Conservation (phyloP, 2,888 invertebrate species). For the Kryphioiulus occultus region DNA sequence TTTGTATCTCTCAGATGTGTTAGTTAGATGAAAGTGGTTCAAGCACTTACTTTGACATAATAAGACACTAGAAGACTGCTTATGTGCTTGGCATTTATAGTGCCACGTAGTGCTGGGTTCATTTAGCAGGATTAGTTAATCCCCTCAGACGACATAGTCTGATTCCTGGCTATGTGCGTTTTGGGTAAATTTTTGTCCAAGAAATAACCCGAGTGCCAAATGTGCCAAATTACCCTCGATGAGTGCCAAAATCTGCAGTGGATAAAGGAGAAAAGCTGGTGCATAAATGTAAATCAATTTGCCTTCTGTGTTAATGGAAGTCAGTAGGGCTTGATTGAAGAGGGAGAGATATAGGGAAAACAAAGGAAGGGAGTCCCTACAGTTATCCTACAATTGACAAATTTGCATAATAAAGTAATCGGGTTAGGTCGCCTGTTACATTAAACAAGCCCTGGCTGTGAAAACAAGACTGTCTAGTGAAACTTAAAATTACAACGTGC, state of each 20-base stretch:
- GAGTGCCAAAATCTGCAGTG: conserved; percentile 24
- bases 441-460: conserved; percentile 10
- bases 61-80: not conserved
- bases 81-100: not conserved
- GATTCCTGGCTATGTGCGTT: not conserved
- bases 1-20: not conserved
- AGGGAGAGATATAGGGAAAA: not conserved
- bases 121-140: conserved; percentile 35
- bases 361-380: not conserved
- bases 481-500: not conserved
- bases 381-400: conserved; percentile 1
- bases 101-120: not conserved
- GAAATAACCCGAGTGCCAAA: conserved; percentile 6
- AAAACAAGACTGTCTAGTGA: not conserved
- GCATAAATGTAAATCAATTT: conserved; percentile 37
- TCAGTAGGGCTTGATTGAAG: not conserved
- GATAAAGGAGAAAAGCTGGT: not conserved
- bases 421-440: conserved; percentile 28
- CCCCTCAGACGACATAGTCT: not conserved
- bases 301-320: not conserved
- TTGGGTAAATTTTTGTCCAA: not conserved
- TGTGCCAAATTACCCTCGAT: conserved; percentile 12
- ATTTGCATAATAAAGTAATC: conserved; percentile 37
- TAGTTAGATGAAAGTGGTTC: not conserved
- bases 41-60: not conserved